phyloP scores from a whole-genome alignment of 2,113 vertebrate genomes.

The cattle (Bos taurus) region DNA sequence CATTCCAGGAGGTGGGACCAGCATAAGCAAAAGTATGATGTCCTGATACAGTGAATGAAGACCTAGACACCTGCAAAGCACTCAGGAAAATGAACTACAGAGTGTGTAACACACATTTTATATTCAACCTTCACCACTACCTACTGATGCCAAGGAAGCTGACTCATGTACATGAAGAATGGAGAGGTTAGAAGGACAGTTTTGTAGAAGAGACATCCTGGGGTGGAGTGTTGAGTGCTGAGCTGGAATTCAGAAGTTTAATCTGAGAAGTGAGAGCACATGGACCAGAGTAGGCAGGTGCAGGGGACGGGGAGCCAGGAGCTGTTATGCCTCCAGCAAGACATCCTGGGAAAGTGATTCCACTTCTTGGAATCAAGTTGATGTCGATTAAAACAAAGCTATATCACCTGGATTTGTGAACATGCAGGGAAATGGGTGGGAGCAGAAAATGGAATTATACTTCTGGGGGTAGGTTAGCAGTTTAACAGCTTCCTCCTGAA shows the following conservation, averaged over 20 bases:
- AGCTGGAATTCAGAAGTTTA: background rate
- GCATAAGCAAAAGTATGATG: accelerated
- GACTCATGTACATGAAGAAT: accelerated
- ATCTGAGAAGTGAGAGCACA: accelerated
- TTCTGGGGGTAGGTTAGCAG: background rate
- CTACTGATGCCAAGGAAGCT: no score
- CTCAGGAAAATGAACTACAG: no score
- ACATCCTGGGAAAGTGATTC: background rate
- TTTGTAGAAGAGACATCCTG: background rate
- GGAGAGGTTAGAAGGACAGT: background rate
- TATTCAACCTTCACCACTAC: accelerated
- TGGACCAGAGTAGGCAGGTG: accelerated
- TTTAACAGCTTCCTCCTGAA: background rate
- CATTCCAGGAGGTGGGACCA: accelerated
- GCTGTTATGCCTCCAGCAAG: background rate
- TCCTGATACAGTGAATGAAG: accelerated
- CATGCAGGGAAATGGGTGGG: background rate
- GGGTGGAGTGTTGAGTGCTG: accelerated
- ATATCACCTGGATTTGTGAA: background rate
- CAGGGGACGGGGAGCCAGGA: accelerated
- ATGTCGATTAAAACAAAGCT: background rate
- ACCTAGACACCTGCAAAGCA: background rate
- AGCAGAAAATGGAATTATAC: background rate
- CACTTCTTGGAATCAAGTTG: background rate
- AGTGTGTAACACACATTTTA: no score